Percentiles rank a stretch among this genome's conserved stretches.
Evolutionary conservation across 2,888 invertebrate species (phyloP).

Genomic region (Eledona agricola): DNA sequence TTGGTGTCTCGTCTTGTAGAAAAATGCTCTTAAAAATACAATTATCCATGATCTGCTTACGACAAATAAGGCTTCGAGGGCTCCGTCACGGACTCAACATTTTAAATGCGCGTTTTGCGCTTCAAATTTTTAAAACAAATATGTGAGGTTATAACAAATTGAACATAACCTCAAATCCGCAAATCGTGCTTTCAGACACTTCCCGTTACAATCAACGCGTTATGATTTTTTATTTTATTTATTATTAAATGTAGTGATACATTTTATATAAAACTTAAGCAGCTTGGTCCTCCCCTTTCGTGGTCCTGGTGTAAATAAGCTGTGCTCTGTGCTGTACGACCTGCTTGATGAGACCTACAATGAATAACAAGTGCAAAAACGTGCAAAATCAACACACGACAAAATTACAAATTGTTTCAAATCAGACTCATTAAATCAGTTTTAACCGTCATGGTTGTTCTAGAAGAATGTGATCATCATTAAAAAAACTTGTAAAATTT

Average conservation of each 20-base stretch:
- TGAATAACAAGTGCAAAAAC: conserved; percentile 28
- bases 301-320: conserved; percentile 95
- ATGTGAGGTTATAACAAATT: conserved; percentile 16
- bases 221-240: conserved; percentile 21
- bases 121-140: conserved; percentile 3
- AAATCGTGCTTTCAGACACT: no score
- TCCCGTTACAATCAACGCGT: no score
- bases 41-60: conserved; percentile 7
- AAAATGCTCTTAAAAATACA: conserved; percentile 16
- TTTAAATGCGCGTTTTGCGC: no score
- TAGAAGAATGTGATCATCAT: conserved; percentile 51
- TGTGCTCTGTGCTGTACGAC: conserved; percentile 97
- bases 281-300: conserved; percentile 89
- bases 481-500: no score
- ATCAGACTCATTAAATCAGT: conserved; percentile 73
- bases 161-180: conserved; percentile 13
- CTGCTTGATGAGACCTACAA: conserved; percentile 89
- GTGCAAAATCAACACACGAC: conserved; percentile 12
- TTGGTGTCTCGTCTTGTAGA: conserved; percentile 2
- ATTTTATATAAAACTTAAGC: conserved; percentile 64
- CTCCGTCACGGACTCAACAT: no score
- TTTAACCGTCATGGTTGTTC: conserved; percentile 55
- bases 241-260: conserved; percentile 38
- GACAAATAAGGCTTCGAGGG: no score
- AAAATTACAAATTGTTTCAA: conserved; percentile 13